Evolutionary conservation across 1,140 invertebrate species (phyloP), one percentile per base, ranked within the genome.

Genomic region (Fopius arisanus): DNA sequence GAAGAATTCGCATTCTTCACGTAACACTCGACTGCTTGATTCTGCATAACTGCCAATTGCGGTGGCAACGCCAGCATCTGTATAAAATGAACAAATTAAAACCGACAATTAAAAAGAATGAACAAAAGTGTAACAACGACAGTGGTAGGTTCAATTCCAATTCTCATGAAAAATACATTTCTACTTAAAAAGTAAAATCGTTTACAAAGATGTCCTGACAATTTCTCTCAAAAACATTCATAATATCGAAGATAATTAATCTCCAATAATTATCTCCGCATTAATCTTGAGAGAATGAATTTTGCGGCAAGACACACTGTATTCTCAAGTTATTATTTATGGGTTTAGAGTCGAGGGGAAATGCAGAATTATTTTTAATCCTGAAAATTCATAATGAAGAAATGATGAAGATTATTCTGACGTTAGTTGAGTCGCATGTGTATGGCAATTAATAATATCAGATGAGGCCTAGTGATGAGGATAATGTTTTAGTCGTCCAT

Each of bases 1-100:
- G 78, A 78, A 1, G 74, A 31, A 10, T 62, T 40, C 4, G 76
- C 70, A 43, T 81, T 66, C n/a, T 23, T 82, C 76, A 81, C 78
- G 62, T 69, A 82, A 78, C 89, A 92, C 75, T 88, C 85, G 28
- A 90, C 76, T 1, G 90, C 89, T 75, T 91, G 90, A 71, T 90
- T 90, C 75, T 90, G 90, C 84, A 89, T 91, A 0, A 86, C 81
- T 29, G 88, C 84, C 2, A 91, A 82, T 72, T 90, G 86, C 16
- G 86, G 84, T 0, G 90, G 90, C 59, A 91, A 76, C 21, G 86
- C 86, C 78, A 90, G 84, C 73, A 90, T 80, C 90, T 91, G 75
- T 3, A 84, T 81, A 51, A 70, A 74, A 77, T 12, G 69, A 74
- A 19, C 1, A 9, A 65, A 65, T 33, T 33, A 3, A 26, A 12